A percentile compares a stretch with the other conserved stretches of the same genome.
These are phyloP conservation scores for Pleuronectes platessa DNA, from an alignment of 2,113 vertebrate genomes.

Conservation along the genomic window DNA sequence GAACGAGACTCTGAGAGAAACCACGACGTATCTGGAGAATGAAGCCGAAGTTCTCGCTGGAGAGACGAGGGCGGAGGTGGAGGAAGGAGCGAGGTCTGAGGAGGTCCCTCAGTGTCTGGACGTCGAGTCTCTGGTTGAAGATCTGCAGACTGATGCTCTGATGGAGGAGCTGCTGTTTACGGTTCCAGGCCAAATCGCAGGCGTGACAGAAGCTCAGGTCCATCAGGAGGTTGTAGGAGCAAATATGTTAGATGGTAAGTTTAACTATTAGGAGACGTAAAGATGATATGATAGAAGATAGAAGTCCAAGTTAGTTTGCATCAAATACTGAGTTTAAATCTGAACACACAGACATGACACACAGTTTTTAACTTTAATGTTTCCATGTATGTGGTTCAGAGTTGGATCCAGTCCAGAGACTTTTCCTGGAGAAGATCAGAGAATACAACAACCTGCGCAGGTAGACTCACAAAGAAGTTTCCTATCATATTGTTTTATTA, in stretches of 20 bases:
- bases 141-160: neutral
- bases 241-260: neutral
- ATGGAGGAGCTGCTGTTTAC: neutral
- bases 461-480: neutral
- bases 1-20: neutral
- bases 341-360: too few relatives aligned
- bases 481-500: too few relatives aligned
- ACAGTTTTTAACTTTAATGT: neutral
- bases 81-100: neutral
- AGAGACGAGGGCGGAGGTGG: neutral
- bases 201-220: neutral
- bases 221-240: neutral
- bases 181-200: neutral
- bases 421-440: conserved; percentile 1
- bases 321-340: too few relatives aligned
- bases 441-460: neutral
- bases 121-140: neutral
- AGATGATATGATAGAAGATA: too few relatives aligned
- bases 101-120: neutral
- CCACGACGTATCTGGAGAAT: neutral
- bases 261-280: neutral
- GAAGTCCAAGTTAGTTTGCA: too few relatives aligned
- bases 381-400: neutral
- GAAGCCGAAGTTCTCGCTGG: neutral
- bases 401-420: neutral